phyloP scores from a whole-genome alignment of 2,888 invertebrate genomes.

The Megastigmus dorsalis region DNA sequence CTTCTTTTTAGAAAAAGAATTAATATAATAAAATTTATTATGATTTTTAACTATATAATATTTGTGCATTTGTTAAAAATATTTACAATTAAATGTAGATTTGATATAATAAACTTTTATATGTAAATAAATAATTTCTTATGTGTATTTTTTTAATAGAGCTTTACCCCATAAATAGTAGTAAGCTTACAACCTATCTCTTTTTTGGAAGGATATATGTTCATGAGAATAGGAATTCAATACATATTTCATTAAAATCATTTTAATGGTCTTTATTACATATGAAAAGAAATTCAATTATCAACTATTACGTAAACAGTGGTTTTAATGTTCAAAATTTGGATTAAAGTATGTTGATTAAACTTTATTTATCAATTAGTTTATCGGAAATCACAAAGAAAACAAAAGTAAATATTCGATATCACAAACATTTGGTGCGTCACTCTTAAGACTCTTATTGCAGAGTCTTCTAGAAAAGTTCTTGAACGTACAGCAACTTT shows the following conservation, averaged over 20 bases:
- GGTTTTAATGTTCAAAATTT: conserved; percentile 15
- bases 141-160: too few relatives aligned
- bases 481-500: conserved; percentile 55
- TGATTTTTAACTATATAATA: background rate
- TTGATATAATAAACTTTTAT: conserved; percentile 9
- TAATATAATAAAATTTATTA: too few relatives aligned
- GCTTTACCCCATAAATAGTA: too few relatives aligned
- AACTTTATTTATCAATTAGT: conserved; percentile 34
- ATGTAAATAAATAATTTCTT: conserved; percentile 12
- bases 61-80: conserved; percentile 8
- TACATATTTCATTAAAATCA: conserved; percentile 26
- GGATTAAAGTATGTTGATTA: conserved; percentile 22
- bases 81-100: background rate
- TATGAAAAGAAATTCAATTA: conserved; percentile 37
- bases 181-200: too few relatives aligned
- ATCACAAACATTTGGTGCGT: conserved; percentile 55
- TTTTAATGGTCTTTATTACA: conserved; percentile 41
- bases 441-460: conserved; percentile 41
- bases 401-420: conserved; percentile 47
- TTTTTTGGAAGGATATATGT: background rate
- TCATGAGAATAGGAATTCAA: background rate
- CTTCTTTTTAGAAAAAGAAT: too few relatives aligned
- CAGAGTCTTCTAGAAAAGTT: conserved; percentile 44
- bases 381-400: conserved; percentile 43
- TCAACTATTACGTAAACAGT: conserved; percentile 19